Evolutionary conservation across 2,113 vertebrate genomes (phyloP), one percentile per base, ranked within the genome.

Genomic region (Seriola rivoliana): DNA sequence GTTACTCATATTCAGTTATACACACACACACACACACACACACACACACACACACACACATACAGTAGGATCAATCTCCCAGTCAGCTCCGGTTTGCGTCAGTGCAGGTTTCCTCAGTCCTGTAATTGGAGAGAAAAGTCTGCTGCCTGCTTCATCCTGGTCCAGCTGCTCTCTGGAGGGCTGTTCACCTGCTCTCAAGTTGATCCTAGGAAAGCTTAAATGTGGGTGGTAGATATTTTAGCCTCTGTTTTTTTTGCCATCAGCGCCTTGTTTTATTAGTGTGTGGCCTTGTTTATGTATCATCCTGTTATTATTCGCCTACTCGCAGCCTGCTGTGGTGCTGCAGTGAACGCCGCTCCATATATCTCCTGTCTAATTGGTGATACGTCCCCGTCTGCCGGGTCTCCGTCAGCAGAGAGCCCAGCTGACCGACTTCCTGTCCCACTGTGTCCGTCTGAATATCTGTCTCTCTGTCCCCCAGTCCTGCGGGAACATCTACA

Each of bases 401-500:
- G 10, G 52, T 78, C 17, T 67, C 48, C 54, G 52, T 68, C 42
- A 40, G 25, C 42, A 40, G 25, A 17, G 58, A 62, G 50, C 54
- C 40, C 1, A 6, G 17, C 62, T 60, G 40, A 71, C 55, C 23
- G 36, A 62, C 29, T 77, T 36, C 23, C 42, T 80, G 42, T 73
- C 25, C 21, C 1, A 0, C 3, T 23, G 25, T 65, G 34, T 69
- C 54, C 19, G 7, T 82, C 62, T 81, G 29, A 79, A 55, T 57
- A 48, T 58, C 12, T 87, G 54, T 71, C 62, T 81, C 82, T 85
- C 76, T 90, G 85, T 82, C 74, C 12, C 72, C 76, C 91, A 99
- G 98, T 99, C 98, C 16, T 99, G 98, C 80, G 97, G 98, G 65
- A 98, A 96, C 94, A 99, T 99, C 94, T 99, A 99, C 94, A 99